Evolutionary conservation across 2,113 vertebrate species (phyloP).

Genomic region (Rhea pennata): DNA sequence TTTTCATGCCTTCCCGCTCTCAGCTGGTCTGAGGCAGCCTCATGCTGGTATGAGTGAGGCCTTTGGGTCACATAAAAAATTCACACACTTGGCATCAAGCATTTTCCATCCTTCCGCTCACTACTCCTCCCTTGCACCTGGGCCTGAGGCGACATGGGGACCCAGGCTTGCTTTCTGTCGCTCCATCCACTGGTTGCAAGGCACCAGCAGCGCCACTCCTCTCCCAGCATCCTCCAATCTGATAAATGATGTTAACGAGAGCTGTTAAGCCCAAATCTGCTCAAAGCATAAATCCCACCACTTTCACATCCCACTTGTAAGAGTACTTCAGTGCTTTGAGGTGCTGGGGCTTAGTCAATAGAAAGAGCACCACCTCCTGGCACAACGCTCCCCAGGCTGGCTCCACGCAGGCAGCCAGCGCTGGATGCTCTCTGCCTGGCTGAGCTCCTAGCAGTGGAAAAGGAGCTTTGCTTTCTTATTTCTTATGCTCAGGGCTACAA

Average conservation of each 20-base stretch:
- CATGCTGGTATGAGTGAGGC: neutral
- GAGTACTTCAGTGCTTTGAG: neutral
- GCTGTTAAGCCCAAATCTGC: neutral
- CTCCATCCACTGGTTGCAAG: neutral
- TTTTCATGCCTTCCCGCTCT: conserved; percentile 47
- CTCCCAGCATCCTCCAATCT: neutral
- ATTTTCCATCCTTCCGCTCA: neutral
- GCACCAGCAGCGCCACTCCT: neutral
- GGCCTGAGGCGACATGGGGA: neutral
- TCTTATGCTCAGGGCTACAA: neutral
- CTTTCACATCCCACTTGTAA: neutral
- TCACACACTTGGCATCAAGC: neutral
- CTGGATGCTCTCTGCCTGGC: neutral
- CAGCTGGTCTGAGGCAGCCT: conserved; percentile 15
- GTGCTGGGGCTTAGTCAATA: neutral
- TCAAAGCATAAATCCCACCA: neutral
- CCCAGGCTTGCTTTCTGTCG: fast-evolving
- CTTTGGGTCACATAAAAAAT: conserved; percentile 49
- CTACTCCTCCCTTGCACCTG: conserved; percentile 38
- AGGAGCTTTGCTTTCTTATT: neutral
- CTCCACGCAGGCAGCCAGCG: neutral
- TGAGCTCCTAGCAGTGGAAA: too few species aligned
- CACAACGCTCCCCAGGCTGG: neutral
- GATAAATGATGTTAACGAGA: neutral
- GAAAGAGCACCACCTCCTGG: neutral